Evolutionary conservation across 2,888 invertebrate species (phyloP).

Genomic region (Harmothoe impar): DNA sequence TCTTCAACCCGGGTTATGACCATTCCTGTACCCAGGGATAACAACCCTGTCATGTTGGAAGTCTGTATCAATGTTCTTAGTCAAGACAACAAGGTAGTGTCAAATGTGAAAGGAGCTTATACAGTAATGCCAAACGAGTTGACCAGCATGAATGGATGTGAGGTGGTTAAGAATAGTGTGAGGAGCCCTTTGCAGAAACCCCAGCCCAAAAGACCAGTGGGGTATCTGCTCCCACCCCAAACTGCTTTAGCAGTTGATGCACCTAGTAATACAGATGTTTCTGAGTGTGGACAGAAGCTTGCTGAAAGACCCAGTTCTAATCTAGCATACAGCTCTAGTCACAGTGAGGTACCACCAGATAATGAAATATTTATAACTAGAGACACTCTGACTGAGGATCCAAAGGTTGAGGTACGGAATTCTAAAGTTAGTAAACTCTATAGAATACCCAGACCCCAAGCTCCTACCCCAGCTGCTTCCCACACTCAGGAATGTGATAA

Average conservation of each 20-base stretch:
- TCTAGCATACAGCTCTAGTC: too few species aligned
- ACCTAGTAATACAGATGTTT: too few species aligned
- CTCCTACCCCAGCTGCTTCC: neutral
- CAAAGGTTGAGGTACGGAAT: neutral
- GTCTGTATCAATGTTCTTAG: conserved; percentile 46
- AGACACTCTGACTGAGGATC: neutral
- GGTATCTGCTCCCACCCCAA: too few species aligned
- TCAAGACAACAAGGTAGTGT: neutral
- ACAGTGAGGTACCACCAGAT: neutral
- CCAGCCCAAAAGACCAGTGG: too few species aligned
- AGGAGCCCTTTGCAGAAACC: too few species aligned
- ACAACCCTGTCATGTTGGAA: conserved; percentile 24
- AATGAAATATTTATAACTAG: neutral
- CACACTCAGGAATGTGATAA: neutral
- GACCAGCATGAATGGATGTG: too few species aligned
- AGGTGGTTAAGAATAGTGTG: too few species aligned
- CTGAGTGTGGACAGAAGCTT: too few species aligned
- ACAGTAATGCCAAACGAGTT: too few species aligned
- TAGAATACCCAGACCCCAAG: neutral
- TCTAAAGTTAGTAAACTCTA: neutral
- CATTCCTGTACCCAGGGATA: neutral
- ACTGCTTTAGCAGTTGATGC: too few species aligned
- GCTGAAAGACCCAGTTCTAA: too few species aligned
- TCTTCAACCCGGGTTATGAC: neutral
- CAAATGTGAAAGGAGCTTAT: neutral